Base-by-base conservation (phyloP, 2,888 invertebrate species). In the Philonicus albiceps region DNA sequence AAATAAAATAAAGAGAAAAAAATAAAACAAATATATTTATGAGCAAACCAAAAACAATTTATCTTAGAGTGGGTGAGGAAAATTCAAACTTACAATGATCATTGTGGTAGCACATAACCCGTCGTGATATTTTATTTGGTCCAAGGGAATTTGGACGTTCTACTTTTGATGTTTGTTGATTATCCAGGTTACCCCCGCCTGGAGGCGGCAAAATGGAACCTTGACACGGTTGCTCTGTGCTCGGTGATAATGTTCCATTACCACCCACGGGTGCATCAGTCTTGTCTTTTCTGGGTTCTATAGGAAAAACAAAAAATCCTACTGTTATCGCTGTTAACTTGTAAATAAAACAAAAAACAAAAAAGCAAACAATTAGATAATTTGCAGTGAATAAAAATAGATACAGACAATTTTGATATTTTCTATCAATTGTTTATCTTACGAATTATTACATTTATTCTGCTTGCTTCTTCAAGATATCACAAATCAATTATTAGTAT, bases 241-340 rank as follows among this genome's bases (percentile, higher is more conserved):
- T 94, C 89, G 94, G 94, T 91, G 95, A 94, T 90, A 95, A 92
- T 90, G 94, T 94, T 92, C 94, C 95, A 93, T 94, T 94, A 90
- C 92, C 91, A 90, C 91, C 91, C 89, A 91, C 90, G 90, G 90
- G 91, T 91, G 91, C 94, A 93, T 97, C 97, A 95, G 96, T 95
- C 95, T 97, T 97, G 94, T 97, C 97, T 95, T 97, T 97, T 95
- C 96, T 96, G 95, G 96, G 96, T 95, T 97, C 97, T 97, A 95
- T 64, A 27, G 64, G 22, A 22, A 27, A 64, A 64, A 11, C 22
- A 64, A n/a, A 64, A 64, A 64, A 22, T 64, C 55, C 64, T 49
- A 49, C n/a, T 49, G 64, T 64, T 64, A 19, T 64, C 27, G 7
- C 64, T 64, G 22, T 64, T 22, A 19, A 19, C 27, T 64, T 64